Conservation (phyloP, 1,140 invertebrate genomes). For the Octopus sinensis region DNA sequence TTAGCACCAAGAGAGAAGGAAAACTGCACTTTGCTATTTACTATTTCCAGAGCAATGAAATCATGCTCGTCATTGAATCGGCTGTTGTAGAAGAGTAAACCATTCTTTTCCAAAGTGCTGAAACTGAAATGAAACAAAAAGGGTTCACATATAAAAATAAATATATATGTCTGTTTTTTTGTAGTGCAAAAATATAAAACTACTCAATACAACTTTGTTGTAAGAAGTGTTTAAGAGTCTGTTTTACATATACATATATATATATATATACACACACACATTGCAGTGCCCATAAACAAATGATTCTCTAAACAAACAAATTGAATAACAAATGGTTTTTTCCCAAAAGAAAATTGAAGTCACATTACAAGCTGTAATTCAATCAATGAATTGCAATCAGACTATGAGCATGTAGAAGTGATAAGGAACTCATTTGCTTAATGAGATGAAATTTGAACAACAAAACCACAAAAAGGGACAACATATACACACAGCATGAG, state of each 20-base stretch:
- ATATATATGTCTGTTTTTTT: neutral
- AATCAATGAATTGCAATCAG: too few species aligned
- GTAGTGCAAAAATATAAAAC: too few species aligned
- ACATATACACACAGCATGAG: too few species aligned
- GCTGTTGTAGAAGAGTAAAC: slow-evolving; percentile 89
- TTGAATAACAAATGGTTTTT: too few species aligned
- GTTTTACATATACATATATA: neutral
- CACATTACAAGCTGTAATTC: too few species aligned
- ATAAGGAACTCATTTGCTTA: too few species aligned
- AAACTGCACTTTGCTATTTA: slow-evolving; percentile 75
- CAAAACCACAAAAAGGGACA: too few species aligned
- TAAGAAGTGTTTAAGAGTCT: too few species aligned
- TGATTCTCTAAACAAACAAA: neutral
- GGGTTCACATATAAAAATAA: neutral
- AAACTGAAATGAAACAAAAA: slow-evolving; percentile 64
- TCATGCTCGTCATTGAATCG: slow-evolving; percentile 93
- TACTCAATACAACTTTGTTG: too few species aligned
- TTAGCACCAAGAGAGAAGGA: slow-evolving; percentile 83
- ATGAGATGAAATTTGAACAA: too few species aligned
- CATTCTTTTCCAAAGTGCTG: slow-evolving; percentile 79
- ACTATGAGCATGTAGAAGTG: too few species aligned
- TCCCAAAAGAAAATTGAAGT: too few species aligned
- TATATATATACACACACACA: neutral
- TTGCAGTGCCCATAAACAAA: neutral
- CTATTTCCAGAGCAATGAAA: slow-evolving; percentile 86